A percentile compares a stretch with the other conserved stretches of the same genome.
Evolutionary conservation across 2,888 invertebrate species (phyloP).

Genomic region (Orchesella flavescens): DNA sequence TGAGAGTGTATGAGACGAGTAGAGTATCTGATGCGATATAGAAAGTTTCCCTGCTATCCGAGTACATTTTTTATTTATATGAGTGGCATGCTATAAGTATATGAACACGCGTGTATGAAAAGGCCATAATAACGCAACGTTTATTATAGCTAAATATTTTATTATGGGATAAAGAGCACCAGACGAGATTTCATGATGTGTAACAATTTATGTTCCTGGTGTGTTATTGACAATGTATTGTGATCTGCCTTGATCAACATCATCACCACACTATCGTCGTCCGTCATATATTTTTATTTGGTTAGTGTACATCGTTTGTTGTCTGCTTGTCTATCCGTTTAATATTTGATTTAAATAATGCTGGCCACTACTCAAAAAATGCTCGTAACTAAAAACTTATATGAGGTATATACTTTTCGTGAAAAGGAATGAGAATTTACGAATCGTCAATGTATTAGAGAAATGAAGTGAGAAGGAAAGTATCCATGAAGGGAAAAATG

Average conservation of each 20-base stretch:
- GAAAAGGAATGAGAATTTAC: background rate
- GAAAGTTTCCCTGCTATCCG: background rate
- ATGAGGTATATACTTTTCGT: too few species aligned
- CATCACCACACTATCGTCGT: conserved; percentile 3
- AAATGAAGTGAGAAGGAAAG: conserved; percentile 4
- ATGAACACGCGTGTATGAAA: too few species aligned
- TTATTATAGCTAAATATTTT: conserved; percentile 47
- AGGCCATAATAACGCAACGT: background rate
- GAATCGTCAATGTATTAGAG: background rate
- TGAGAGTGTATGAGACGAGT: conserved; percentile 4
- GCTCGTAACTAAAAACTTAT: too few species aligned
- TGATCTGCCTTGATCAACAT: background rate
- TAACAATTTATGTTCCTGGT: conserved; percentile 55
- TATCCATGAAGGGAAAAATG: background rate
- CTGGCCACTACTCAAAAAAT: background rate
- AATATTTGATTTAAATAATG: background rate
- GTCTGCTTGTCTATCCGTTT: background rate
- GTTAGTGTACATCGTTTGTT: background rate
- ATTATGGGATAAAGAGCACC: conserved; percentile 47
- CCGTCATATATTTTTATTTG: background rate
- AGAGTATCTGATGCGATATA: background rate
- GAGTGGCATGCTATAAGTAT: background rate
- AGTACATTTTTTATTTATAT: background rate
- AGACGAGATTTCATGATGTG: conserved; percentile 57
- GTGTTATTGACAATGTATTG: background rate